These are phyloP conservation scores for Plotosus lineatus DNA, from an alignment of 2,113 vertebrate species.

Conservation along the genomic window DNA sequence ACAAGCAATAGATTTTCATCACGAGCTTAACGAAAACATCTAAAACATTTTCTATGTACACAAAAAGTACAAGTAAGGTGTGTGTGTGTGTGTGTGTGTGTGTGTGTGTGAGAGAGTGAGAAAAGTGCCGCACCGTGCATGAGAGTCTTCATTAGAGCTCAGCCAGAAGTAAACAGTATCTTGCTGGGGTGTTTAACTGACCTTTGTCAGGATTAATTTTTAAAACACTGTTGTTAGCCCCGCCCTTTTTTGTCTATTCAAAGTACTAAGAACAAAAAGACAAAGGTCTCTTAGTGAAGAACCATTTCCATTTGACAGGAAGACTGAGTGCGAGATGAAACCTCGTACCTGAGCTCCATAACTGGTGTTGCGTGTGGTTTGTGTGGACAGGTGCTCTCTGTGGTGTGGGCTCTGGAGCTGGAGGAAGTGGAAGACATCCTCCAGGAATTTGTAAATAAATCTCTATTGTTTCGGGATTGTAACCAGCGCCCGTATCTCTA, in stretches of 20 bases:
- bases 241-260: no score
- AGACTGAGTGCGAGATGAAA: no score
- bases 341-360: neutral
- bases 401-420: constrained; percentile 90
- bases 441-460: constrained; percentile 94
- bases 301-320: neutral
- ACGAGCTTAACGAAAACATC: no score
- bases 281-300: neutral
- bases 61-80: no score
- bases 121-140: no score
- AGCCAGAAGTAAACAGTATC: no score
- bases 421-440: constrained; percentile 95
- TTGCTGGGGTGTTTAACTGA: neutral
- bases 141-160: no score
- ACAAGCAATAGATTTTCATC: no score
- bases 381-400: constrained; percentile 81
- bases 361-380: neutral
- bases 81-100: no score
- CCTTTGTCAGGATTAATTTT: neutral
- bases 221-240: neutral
- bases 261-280: neutral
- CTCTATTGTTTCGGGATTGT: constrained; percentile 87
- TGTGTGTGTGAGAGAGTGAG: no score
- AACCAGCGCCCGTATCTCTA: constrained; percentile 86
- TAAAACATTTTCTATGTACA: no score